These are phyloP conservation scores for Sarcoramphus papa DNA, from an alignment of 2,797 vertebrate genomes.

Conservation along the genomic window DNA sequence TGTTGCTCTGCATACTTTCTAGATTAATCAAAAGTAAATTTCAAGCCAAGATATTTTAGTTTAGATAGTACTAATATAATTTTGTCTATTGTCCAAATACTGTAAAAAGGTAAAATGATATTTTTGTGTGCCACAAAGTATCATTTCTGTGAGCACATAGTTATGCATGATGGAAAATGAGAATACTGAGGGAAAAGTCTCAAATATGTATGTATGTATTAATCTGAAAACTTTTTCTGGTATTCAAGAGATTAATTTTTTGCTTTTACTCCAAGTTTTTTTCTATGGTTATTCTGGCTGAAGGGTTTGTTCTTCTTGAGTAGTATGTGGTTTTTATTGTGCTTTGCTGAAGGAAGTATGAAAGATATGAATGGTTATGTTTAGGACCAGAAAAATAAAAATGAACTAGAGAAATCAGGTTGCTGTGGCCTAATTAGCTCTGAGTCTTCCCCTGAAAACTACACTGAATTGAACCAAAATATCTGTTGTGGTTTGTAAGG, in stretches of 20 bases:
- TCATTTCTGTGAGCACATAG: neutral
- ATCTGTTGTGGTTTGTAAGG: neutral
- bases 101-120: slow-evolving; percentile 14
- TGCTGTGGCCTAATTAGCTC: slow-evolving; percentile 8
- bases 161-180: slow-evolving; percentile 1
- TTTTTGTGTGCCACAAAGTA: neutral
- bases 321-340: neutral
- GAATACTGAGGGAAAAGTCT: neutral
- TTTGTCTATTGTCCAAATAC: slow-evolving; percentile 38
- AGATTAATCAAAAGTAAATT: slow-evolving; percentile 38
- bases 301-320: neutral
- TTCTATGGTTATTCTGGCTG: neutral
- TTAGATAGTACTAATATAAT: neutral
- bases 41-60: slow-evolving; percentile 51
- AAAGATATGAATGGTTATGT: neutral
- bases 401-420: slow-evolving; percentile 28
- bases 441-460: neutral
- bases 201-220: neutral
- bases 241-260: neutral
- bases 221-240: neutral
- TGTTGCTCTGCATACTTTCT: slow-evolving; percentile 54
- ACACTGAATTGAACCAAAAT: neutral
- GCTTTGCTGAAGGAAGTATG: slow-evolving; percentile 18
- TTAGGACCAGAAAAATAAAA: neutral
- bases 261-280: neutral